Evolutionary conservation across 2,797 vertebrate genomes (phyloP).

Genomic region (Rhadinocentrus ornatus): DNA sequence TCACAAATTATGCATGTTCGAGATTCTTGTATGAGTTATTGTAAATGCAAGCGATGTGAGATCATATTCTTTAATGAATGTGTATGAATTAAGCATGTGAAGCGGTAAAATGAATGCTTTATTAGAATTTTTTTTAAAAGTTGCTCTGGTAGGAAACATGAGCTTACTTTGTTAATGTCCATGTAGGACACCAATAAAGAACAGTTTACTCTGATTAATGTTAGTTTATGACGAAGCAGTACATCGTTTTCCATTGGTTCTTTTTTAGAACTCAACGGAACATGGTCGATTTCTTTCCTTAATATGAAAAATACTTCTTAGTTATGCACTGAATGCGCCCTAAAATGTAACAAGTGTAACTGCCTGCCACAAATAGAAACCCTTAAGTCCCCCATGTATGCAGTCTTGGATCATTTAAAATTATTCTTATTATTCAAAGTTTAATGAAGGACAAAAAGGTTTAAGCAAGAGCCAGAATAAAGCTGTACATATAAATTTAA

Average conservation of each 20-base stretch:
- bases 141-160: background rate
- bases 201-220: background rate
- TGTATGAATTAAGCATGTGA: conserved; percentile 5
- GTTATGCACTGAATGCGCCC: conserved; percentile 49
- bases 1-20: conserved; percentile 34
- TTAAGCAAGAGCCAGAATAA: conserved; percentile 20
- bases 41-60: conserved; percentile 7
- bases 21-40: conserved; percentile 10
- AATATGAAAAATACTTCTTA: conserved; percentile 54
- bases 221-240: background rate
- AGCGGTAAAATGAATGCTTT: conserved; percentile 7
- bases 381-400: background rate
- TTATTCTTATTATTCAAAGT: conserved; percentile 34
- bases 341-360: conserved; percentile 50
- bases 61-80: conserved; percentile 17
- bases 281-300: conserved; percentile 47
- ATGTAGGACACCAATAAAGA: background rate
- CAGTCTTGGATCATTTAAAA: conserved; percentile 29
- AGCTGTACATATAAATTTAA: conserved; percentile 30
- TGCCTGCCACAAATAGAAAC: conserved; percentile 36
- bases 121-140: background rate
- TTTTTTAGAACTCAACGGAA: conserved; percentile 33
- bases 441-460: conserved; percentile 43
- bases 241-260: conserved; percentile 17
- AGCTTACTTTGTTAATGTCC: background rate